Conservation (phyloP, 2,888 invertebrate genomes). For the Caradrina clavipalpis region DNA sequence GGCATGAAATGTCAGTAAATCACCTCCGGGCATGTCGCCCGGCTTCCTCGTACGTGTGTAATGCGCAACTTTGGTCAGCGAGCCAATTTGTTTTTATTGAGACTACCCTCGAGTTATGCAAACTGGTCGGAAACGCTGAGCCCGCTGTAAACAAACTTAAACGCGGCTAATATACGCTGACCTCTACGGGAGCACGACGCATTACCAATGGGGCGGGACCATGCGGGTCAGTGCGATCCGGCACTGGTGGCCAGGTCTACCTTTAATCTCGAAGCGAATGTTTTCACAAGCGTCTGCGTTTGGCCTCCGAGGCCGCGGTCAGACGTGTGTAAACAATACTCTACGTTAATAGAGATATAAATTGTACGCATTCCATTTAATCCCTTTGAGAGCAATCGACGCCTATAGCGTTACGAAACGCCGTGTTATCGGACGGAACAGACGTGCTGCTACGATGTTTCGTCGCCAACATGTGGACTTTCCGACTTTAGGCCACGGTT, state of each 20-base stretch:
- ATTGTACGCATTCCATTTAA: slow-evolving; percentile 87
- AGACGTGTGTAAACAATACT: slow-evolving; percentile 88
- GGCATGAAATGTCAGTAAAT: slow-evolving; percentile 83
- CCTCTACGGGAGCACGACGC: slow-evolving; percentile 59
- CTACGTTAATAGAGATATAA: slow-evolving; percentile 90
- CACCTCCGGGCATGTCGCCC: slow-evolving; percentile 84
- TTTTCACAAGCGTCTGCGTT: slow-evolving; percentile 87
- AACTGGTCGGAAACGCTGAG: slow-evolving; percentile 89
- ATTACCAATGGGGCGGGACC: slow-evolving; percentile 58
- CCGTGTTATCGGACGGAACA: slow-evolving; percentile 80
- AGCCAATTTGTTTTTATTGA: slow-evolving; percentile 91
- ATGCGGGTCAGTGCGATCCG: slow-evolving; percentile 71
- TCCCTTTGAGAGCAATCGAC: slow-evolving; percentile 86
- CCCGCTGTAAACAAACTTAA: slow-evolving; percentile 88
- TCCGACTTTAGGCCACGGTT: slow-evolving; percentile 46
- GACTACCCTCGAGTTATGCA: slow-evolving; percentile 90
- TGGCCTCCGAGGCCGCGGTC: slow-evolving; percentile 83
- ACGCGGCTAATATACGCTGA: slow-evolving; percentile 77
- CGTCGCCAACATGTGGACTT: slow-evolving; percentile 66
- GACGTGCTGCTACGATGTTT: slow-evolving; percentile 67
- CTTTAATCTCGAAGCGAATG: slow-evolving; percentile 88
- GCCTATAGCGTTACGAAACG: slow-evolving; percentile 78
- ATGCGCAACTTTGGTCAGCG: slow-evolving; percentile 86
- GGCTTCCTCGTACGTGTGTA: slow-evolving; percentile 89
- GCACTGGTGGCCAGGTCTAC: slow-evolving; percentile 79